Percentiles rank a stretch among this genome's conserved stretches.
Conservation (phyloP, 1,140 invertebrate genomes). For the Magallana angulata region DNA sequence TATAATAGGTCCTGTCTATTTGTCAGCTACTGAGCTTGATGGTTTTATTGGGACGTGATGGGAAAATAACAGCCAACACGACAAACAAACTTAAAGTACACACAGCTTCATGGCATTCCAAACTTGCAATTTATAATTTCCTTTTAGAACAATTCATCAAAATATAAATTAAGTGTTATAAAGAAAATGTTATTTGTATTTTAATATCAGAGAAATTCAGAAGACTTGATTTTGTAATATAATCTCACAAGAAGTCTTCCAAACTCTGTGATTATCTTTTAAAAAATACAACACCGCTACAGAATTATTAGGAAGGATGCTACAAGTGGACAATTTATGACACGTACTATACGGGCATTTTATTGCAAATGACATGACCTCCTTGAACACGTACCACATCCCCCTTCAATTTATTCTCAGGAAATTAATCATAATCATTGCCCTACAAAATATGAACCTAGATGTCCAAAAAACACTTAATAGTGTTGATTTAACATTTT, state of each 20-base stretch:
- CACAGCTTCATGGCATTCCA: background rate
- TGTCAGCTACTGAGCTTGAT: background rate
- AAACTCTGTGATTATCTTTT: no score
- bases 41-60: conserved; percentile 28
- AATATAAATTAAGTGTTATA: no score
- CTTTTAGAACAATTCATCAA: no score
- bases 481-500: no score
- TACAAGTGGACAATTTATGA: background rate
- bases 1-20: background rate
- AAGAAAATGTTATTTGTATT: no score
- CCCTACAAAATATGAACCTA: background rate
- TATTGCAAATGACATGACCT: background rate
- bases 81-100: conserved; percentile 1
- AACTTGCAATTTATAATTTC: background rate
- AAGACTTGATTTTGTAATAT: no score
- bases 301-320: background rate
- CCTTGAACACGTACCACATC: background rate
- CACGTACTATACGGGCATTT: background rate
- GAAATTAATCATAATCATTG: conserved; percentile 12
- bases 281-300: background rate
- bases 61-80: background rate
- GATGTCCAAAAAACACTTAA: no score
- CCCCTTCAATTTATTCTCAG: background rate
- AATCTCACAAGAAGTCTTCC: no score
- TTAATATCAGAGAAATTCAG: no score